These are phyloP conservation scores for Cichladusa arquata DNA, from an alignment of 2,113 vertebrate species.

Conservation along the genomic window DNA sequence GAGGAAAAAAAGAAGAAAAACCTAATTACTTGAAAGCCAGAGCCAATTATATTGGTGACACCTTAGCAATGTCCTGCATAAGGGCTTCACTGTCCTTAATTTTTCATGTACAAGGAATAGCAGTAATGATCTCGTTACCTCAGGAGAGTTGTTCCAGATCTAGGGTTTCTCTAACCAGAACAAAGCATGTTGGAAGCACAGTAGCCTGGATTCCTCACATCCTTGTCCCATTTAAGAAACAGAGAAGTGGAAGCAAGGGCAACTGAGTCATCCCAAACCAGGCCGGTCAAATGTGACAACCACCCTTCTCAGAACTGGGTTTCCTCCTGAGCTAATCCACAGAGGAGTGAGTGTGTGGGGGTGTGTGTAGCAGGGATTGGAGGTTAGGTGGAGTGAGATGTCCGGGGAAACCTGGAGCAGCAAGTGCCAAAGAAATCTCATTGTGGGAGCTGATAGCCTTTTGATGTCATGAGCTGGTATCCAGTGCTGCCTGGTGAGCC, in stretches of 20 bases:
- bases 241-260: conserved; percentile 16
- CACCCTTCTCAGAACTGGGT: neutral
- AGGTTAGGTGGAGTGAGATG: neutral
- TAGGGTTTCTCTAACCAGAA: neutral
- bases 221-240: conserved; percentile 5
- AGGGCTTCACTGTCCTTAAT: neutral
- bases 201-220: neutral
- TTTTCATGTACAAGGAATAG: conserved; percentile 16
- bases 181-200: neutral
- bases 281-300: neutral
- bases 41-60: neutral
- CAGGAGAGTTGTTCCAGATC: conserved; percentile 20
- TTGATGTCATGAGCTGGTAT: neutral
- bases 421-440: neutral
- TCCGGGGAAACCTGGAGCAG: neutral
- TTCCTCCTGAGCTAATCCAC: neutral
- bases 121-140: neutral
- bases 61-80: neutral
- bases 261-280: neutral
- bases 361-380: fast-evolving
- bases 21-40: neutral
- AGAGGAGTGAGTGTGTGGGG: neutral
- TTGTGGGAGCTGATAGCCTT: neutral
- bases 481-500: neutral
- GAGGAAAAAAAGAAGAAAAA: neutral